Base-by-base conservation (phyloP, 1,140 invertebrate genomes). In the Hyposmocoma kahamanoa region DNA sequence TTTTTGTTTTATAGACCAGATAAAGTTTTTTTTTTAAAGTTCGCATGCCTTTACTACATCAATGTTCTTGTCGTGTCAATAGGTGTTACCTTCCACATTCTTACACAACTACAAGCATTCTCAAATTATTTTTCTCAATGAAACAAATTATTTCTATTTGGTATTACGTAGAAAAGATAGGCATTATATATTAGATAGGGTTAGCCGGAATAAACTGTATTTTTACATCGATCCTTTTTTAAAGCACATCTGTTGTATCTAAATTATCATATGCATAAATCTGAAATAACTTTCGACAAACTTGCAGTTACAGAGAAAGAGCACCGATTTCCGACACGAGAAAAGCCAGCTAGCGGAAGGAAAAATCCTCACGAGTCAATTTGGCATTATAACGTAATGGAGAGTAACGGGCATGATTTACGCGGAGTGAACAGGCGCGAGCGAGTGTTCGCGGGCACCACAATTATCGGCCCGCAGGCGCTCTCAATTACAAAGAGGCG, bases 361-460 rank as follows among this genome's bases (percentile, higher is more conserved):
- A 50, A 67, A 64, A 79, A 81, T 78, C 74, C 71, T 78, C 62
- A 58, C 64, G 51, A 83, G 79, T 82, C 79, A 82, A 82, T 85
- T 82, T 72, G 76, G 73, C 74, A 82, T 85, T 78, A 85, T 70
- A 75, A 73, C 70, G 67, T 85, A 85, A 85, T 85, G 77, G 82
- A 82, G 79, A 85, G 76, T 79, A 83, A 85, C 76, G 77, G 66
- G 67, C 69, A 79, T 85, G 82, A 85, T 85, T 85, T 85, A 85
- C 70, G 72, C 61, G 65, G 62, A 48, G 56, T 64, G 53, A 61
- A 57, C n/a, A n/a, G n/a, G n/a, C n/a, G n/a, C n/a, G 59, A 53
- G 53, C 58, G 53, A 28, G 56, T 55, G 59, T 59, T 61, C 64
- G 70, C 67, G 73, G 56, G 61, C 62, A 60, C 65, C 71, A 75